Evolutionary conservation across 1,140 invertebrate species (phyloP).

Genomic region (Oncopodura yosiiana): DNA sequence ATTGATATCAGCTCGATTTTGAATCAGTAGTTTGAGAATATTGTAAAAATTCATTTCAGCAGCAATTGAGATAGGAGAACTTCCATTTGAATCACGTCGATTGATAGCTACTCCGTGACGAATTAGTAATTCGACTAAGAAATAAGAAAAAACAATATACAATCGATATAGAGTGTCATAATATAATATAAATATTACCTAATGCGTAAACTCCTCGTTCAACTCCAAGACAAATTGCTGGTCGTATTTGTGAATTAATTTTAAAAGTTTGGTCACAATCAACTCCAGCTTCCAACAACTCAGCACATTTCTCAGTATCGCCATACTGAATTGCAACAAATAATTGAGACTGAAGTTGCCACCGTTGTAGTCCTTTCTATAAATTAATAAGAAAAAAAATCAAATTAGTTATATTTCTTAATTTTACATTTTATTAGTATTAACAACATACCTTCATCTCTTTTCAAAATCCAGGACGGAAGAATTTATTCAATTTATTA

Average conservation of each 20-base stretch:
- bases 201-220: conserved; percentile 18
- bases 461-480: too few species aligned
- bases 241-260: conserved; percentile 17
- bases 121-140: conserved; percentile 25
- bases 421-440: too few species aligned
- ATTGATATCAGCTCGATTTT: conserved; percentile 28
- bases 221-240: conserved; percentile 28
- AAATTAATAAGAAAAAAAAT: too few species aligned
- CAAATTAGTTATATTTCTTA: too few species aligned
- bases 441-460: too few species aligned
- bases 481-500: too few species aligned
- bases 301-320: conserved; percentile 21
- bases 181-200: conserved; percentile 5
- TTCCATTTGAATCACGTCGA: conserved; percentile 22
- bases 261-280: conserved; percentile 28
- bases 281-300: conserved; percentile 19
- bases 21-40: conserved; percentile 19
- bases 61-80: conserved; percentile 3
- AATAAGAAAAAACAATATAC: background rate
- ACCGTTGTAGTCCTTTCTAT: conserved; percentile 9
- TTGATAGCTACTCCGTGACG: conserved; percentile 22
- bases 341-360: conserved; percentile 18
- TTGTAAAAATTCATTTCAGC: conserved; percentile 27
- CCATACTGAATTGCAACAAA: conserved; percentile 27
- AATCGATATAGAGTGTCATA: background rate